Evolutionary conservation across 2,888 invertebrate species (phyloP).

Genomic region (Ephialtes manifestator): DNA sequence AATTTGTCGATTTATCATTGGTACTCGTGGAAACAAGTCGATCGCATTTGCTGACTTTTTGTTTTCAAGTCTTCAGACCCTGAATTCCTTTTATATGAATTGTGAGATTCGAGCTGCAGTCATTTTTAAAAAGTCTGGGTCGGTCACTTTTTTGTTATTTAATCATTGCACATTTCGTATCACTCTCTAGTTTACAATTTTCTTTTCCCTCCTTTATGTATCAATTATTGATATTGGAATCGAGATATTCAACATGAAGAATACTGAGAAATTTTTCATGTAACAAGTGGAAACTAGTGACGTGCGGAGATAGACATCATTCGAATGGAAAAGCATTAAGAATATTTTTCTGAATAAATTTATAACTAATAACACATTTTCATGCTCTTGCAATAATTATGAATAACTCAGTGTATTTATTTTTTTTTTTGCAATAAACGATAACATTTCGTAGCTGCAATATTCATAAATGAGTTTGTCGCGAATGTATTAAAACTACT

Average conservation of each 20-base stretch:
- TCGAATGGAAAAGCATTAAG: too few relatives aligned
- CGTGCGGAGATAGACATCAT: too few relatives aligned
- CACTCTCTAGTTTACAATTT: neutral
- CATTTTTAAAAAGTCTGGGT: neutral
- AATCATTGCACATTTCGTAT: slow-evolving; percentile 11
- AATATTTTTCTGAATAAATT: too few relatives aligned
- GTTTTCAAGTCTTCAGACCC: neutral
- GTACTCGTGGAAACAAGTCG: slow-evolving; percentile 43
- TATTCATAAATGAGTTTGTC: too few relatives aligned
- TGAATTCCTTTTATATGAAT: slow-evolving; percentile 3
- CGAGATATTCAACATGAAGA: slow-evolving; percentile 31
- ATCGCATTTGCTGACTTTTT: slow-evolving; percentile 16
- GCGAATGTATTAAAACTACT: too few relatives aligned
- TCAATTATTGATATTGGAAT: slow-evolving; percentile 39
- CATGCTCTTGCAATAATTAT: too few relatives aligned
- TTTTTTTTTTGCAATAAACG: too few relatives aligned
- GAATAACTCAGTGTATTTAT: too few relatives aligned
- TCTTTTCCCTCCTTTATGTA: neutral
- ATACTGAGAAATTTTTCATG: slow-evolving; percentile 5
- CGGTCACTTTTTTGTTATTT: neutral
- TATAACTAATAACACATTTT: too few relatives aligned
- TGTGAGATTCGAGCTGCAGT: neutral
- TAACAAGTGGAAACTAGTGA: neutral
- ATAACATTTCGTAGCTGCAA: too few relatives aligned
- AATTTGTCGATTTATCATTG: slow-evolving; percentile 39